Evolutionary conservation across 2,113 vertebrate genomes (phyloP), one percentile per base, ranked within the genome.

Genomic region (Triplophysa rosa): DNA sequence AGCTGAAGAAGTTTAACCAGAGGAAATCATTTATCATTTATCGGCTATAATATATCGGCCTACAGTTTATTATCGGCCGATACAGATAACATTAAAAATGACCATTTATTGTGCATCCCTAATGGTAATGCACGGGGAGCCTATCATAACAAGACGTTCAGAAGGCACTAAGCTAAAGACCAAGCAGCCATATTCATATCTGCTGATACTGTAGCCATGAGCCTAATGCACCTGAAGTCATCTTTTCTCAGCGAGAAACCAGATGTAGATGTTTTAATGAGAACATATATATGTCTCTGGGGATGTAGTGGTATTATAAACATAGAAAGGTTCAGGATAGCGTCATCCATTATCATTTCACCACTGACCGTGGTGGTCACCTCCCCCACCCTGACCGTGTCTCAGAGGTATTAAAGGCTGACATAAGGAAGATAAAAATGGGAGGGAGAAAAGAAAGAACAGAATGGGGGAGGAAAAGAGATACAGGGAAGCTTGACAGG

Each of bases 201-300:
- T 54, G 33, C 45, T 29, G 80, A 59, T 56, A n/a, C n/a, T n/a
- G n/a, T n/a, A 78, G 83, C 74, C 37, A 69, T 75, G 58, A 67
- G 14, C 64, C 69, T 78, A 59, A 54, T 33, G 70, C 67, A 49
- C 69, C 75, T 45, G 16, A 49, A 23, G 13, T 66, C 58, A 66
- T 67, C 3, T 67, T 54, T 56, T 42, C n/a, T 72, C 26, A n/a
- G 26, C 56, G 54, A 37, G 33, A 37, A 37, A 7, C 33, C 33
- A 37, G 33, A 76, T 63, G 56, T 70, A 37, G 45, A 21, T 63
- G 9, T 67, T 40, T 71, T 49, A 21, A 7, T 40, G 10, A 19
- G 45, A 40, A 14, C 13, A 23, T 75, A n/a, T 47, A 59, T 62
- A 17, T 33, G 54, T 42, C 56, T 59, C 16, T 61, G 33, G 54